Base-by-base conservation (phyloP, 2,888 invertebrate genomes). In the Tinea pellionella region DNA sequence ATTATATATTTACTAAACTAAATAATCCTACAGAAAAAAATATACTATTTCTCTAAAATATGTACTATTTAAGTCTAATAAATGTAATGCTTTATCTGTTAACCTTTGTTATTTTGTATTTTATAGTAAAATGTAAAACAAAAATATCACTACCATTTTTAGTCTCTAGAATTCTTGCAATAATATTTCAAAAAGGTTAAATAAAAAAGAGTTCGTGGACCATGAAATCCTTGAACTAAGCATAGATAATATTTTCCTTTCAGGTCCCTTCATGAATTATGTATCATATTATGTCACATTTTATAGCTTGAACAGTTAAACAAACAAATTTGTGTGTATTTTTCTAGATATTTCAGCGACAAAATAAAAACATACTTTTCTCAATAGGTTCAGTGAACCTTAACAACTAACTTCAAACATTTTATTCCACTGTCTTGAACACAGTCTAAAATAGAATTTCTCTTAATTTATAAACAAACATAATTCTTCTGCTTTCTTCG, bases 351-450 rank as follows among this genome's bases (percentile, higher is more conserved):
- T 37, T 37, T 37, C 37, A n/a, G 47, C 8, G 15, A 41, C n/a
- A n/a, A 41, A 41, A 41, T 41, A 41, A 13, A 41, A 41, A 6
- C 41, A 13, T 47, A 2, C 13, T 47, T 9, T 47, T 16, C 9
- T 16, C 47, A 47, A 47, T 47, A 47, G 4, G 47, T 41, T 41
- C 41, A 41, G 47, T 47, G 15, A 15, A 47, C 15, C 15, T 47
- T 16, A 16, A 47, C 47, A 47, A 47, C 47, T 57, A 32, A 57
- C 57, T 30, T 57, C 57, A 57, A 57, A 9, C 30, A 15, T 57
- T 57, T 57, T 56, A 56, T 56, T 56, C 56, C 57, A 32, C 57
- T 30, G 32, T 32, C 32, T 11, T 57, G 32, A 57, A n/a, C 57
- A 57, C 47, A 47, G 47, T 15, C 15, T 47, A 47, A 47, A 47